Evolutionary conservation across 2,888 invertebrate genomes (phyloP), one percentile per base, ranked within the genome.

Genomic region (Drosophila heteroneura): DNA sequence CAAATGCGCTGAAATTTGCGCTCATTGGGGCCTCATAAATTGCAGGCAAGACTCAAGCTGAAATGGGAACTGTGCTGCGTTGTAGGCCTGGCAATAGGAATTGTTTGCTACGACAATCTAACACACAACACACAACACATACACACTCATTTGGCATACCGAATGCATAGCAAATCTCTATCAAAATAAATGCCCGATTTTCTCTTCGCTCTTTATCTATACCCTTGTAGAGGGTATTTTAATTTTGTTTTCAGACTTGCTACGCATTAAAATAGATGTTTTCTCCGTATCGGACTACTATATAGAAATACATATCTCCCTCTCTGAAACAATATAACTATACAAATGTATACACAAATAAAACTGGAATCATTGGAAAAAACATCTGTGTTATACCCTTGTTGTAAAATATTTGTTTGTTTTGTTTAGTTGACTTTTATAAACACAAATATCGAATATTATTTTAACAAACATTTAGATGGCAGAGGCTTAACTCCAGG

Each of bases 21-120:
- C 84, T 89, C 78, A 83, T 82, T 89, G 79, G 68, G 70, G 73
- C 69, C 80, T 71, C 87, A 89, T 89, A 89, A 85, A 89, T 86
- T 84, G 88, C 75, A 51, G 64, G 47, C 85, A 76, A 82, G 66
- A 76, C 72, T 28, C 33, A 32, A 51, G 49, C 60, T 57, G 33
- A 33, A 33, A 70, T 60, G 56, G 52, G 22, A 35, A n/a, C 53
- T 61, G 65, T 44, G 44, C 51, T 30, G 4, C 12, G 14, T 7
- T 57, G 59, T 58, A 68, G 65, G 59, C 69, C 57, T 53, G 52
- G 57, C 33, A 53, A 66, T 67, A 62, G 32, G 10, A 78, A 58
- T 53, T 53, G 51, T 67, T 72, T 58, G 44, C 35, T 41, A 5
- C 14, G 14, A 14, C 19, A 28, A 53, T 62, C 44, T 56, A 32